Conservation (phyloP, 2,797 vertebrate species). For the Botia almorhae region DNA sequence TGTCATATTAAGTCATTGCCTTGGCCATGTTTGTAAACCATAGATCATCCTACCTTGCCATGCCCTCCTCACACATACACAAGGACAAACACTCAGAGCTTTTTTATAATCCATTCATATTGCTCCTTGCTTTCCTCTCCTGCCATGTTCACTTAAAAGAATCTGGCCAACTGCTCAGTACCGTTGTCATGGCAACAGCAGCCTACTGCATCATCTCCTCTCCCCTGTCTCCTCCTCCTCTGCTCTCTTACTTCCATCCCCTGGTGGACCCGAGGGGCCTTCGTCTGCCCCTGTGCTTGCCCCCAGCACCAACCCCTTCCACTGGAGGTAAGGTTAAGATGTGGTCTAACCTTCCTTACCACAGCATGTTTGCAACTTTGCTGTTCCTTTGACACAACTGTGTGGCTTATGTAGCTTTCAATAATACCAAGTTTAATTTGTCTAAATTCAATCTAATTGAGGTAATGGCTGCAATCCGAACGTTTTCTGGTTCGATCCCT, state of each 20-base stretch:
- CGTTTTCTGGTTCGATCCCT: not conserved
- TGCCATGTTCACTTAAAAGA: slow-evolving; percentile 73
- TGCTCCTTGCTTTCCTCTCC: slow-evolving; percentile 48
- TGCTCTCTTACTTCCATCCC: slow-evolving; percentile 77
- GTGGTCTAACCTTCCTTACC: not conserved
- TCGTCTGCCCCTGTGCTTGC: slow-evolving; percentile 76
- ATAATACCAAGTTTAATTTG: not conserved
- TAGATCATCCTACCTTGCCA: slow-evolving; percentile 7
- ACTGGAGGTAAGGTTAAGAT: slow-evolving; percentile 89
- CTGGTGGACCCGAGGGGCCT: slow-evolving; percentile 79
- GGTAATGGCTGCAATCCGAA: not conserved
- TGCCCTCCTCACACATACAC: not conserved
- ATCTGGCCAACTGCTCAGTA: slow-evolving; percentile 89
- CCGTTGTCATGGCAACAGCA: slow-evolving; percentile 91
- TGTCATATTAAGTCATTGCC: slow-evolving; percentile 9
- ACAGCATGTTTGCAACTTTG: slow-evolving; percentile 6
- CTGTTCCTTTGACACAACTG: not conserved
- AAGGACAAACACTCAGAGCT: slow-evolving; percentile 20
- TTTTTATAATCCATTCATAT: slow-evolving; percentile 21
- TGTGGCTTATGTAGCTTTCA: not conserved
- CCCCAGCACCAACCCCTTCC: slow-evolving; percentile 77
- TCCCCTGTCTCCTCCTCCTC: slow-evolving; percentile 84
- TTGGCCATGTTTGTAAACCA: slow-evolving; percentile 37
- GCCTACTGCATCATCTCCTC: slow-evolving; percentile 85
- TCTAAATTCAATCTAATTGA: not conserved